phyloP scores from a whole-genome alignment of 2,113 vertebrate species.

The Chaetodon auriga region DNA sequence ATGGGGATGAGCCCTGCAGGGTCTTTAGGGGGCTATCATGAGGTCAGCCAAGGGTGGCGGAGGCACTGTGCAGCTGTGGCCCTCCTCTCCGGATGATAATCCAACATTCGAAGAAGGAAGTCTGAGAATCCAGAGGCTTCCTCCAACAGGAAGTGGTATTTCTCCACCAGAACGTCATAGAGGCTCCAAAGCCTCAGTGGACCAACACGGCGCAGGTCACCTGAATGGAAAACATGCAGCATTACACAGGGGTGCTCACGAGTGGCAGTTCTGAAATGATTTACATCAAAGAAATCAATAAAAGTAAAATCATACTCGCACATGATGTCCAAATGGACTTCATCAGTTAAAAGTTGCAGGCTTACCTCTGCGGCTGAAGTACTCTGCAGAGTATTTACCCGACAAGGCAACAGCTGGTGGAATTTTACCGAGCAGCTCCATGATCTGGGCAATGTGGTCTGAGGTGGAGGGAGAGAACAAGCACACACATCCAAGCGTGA shows the following conservation, averaged over 20 bases:
- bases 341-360: not conserved
- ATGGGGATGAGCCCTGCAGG: not conserved
- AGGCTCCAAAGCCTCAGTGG: conserved; percentile 83
- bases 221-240: conserved; percentile 64
- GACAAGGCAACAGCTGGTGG: conserved; percentile 83
- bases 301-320: not conserved
- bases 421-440: conserved; percentile 89
- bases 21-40: conserved; percentile 20
- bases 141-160: conserved; percentile 82
- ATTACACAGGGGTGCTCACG: not conserved
- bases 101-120: conserved; percentile 87
- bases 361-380: conserved; percentile 88
- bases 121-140: conserved; percentile 79
- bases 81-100: conserved; percentile 83
- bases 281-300: not conserved
- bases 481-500: conserved; percentile 3
- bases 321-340: not conserved
- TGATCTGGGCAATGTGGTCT: conserved; percentile 90
- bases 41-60: conserved; percentile 85
- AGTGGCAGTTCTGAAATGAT: not conserved
- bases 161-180: conserved; percentile 83
- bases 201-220: conserved; percentile 83
- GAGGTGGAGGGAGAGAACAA: conserved; percentile 29
- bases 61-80: conserved; percentile 87
- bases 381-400: conserved; percentile 86